Evolutionary conservation across 2,888 invertebrate genomes (phyloP), one percentile per base, ranked within the genome.

Genomic region (Cephus pulcher): DNA sequence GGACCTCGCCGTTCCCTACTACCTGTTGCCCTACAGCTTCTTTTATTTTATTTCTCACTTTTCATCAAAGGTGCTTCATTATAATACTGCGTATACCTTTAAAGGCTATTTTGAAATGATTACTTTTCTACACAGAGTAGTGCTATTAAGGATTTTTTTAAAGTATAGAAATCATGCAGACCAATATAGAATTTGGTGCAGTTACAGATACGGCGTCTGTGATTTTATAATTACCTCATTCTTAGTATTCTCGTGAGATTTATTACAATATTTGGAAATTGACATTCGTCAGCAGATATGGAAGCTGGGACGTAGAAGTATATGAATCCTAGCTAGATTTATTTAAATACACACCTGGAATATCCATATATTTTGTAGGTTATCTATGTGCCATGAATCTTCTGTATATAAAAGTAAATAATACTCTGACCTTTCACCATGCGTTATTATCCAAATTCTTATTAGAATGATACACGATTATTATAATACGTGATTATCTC

Each of bases 21-120:
- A 81, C 80, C 75, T 81, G 82, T 82, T 82, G 83, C 78, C 56
- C 23, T 23, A 15, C 56, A 56, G 56, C 56, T 56, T 56, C 15
- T 23, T 56, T 56, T 56, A 56, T 56, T 56, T 56, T 56, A 56
- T 56, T 56, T 56, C 9, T 56, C 2, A 56, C 23, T 56, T 56
- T 23, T 23, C 56, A 56, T 23, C 23, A 56, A 56, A 56, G 56
- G 9, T 23, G 56, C 56, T 56, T 56, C 9, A 23, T 23, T 23
- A 2, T 23, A 23, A 56, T 56, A 56, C 23, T 56, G 56, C 56
- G 9, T 23, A 56, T 23, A 23, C 2, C 15, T 56, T 56, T 56
- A 9, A 23, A 23, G 56, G 9, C 23, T 56, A 56, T 56, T 9
- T 9, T 56, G 9, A 56, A 56, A 56, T 56, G 23, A 2, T 56